Conservation (phyloP, 2,113 vertebrate species). For the Herpailurus yagouaroundi region DNA sequence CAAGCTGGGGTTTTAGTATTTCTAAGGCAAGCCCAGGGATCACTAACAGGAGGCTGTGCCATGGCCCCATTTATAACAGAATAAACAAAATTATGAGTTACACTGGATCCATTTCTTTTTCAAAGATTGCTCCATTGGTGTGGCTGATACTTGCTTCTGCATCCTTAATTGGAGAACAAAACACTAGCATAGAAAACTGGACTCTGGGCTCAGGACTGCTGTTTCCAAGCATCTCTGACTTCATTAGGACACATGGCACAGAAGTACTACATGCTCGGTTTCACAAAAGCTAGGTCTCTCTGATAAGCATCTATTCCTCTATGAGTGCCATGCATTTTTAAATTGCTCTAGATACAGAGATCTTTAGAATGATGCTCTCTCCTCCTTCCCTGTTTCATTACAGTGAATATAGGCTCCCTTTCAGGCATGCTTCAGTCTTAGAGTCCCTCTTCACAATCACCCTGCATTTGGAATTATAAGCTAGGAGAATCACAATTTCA, state of each 20-base stretch:
- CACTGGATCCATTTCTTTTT: not conserved
- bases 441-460: not conserved
- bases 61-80: slow-evolving; percentile 46
- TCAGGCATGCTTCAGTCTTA: not conserved
- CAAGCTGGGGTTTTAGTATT: slow-evolving; percentile 47
- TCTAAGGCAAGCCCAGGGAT: slow-evolving; percentile 69
- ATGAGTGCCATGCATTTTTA: not conserved
- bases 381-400: slow-evolving; percentile 36
- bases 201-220: not conserved
- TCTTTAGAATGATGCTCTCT: not conserved
- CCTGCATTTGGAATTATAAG: slow-evolving; percentile 33
- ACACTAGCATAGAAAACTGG: slow-evolving; percentile 7
- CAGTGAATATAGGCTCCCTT: slow-evolving; percentile 44
- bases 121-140: slow-evolving; percentile 51
- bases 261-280: not conserved
- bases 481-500: slow-evolving; percentile 32
- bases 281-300: slow-evolving; percentile 50
- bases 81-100: slow-evolving; percentile 59
- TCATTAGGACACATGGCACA: not conserved
- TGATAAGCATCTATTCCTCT: not conserved
- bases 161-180: slow-evolving; percentile 64
- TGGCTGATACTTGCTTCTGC: slow-evolving; percentile 8
- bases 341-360: slow-evolving; percentile 36
- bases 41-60: slow-evolving; percentile 50
- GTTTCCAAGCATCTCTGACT: slow-evolving; percentile 46